Base-by-base conservation (phyloP, 1,140 invertebrate species). In the Drosophila saltans region DNA sequence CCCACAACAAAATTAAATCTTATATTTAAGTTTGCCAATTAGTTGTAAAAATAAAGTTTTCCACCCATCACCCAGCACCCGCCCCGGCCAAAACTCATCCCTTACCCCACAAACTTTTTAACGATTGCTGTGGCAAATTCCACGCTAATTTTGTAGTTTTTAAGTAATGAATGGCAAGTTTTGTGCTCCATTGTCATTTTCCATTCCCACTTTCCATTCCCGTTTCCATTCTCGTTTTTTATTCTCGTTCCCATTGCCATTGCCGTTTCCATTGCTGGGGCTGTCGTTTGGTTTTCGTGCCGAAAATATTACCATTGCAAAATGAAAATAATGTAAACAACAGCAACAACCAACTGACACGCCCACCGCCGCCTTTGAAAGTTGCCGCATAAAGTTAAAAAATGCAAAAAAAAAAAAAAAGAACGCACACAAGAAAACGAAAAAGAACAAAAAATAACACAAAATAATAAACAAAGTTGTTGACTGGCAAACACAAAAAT, bases 11-110 rank as follows among this genome's bases (percentile, higher is more conserved):
- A 91, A 91, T 89, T 77, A 91, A 91, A 89, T 91, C 81, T 91
- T 83, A 78, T 77, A 91, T 91, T 91, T 85, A 91, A 91, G 89
- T 91, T 91, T 91, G 81, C 89, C 89, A 91, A 91, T 91, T 91
- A 91, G 89, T 91, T 91, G 79, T 90, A 77, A 91, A 91, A 91
- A 89, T 84, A 88, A 88, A 88, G 73, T 89, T 88, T 72, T 36
- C 26, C 24, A 43, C 2, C 33, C 28, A 0, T 36, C 24, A 39
- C 2, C 33, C 28, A 0, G 2, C 64, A 1, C 24, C 40, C 16
- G 26, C 40, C 39, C 16, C 11, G 4, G 7, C 43, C 43, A 3
- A 45, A 2, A 9, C 41, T 52, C 10, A 24, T 21, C 7, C 24
- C 21, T 3, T 10, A 21, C 21, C 45, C 45, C 26, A 58, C 3